These are phyloP conservation scores for Zaprionus bogoriensis DNA, from an alignment of 2,888 invertebrate species.

Conservation along the genomic window DNA sequence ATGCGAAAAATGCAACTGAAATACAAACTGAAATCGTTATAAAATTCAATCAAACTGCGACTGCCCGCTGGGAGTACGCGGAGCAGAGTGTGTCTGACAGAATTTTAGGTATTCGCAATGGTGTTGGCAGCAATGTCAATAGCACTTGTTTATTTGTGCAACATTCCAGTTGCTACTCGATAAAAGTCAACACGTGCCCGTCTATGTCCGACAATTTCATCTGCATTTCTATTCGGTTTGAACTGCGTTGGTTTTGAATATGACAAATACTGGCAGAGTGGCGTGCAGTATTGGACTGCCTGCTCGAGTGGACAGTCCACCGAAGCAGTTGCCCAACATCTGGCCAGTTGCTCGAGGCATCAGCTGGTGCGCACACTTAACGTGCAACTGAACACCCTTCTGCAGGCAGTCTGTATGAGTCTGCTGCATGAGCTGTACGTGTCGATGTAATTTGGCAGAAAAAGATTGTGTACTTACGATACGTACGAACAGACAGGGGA, in stretches of 20 bases:
- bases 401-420: too few relatives aligned
- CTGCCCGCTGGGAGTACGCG: neutral
- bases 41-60: conserved; percentile 1
- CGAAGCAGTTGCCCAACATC: neutral
- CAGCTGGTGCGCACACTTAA: conserved; percentile 1
- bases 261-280: conserved; percentile 7
- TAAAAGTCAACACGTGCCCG: conserved; percentile 53
- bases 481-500: conserved; percentile 6
- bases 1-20: neutral
- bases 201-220: conserved; percentile 13
- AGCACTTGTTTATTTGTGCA: conserved; percentile 24
- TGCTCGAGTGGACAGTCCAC: neutral
- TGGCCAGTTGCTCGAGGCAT: too few relatives aligned
- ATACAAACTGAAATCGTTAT: neutral
- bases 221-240: neutral
- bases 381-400: conserved; percentile 9
- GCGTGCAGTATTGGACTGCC: too few relatives aligned
- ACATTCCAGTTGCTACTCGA: conserved; percentile 29
- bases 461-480: conserved; percentile 3
- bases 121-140: conserved; percentile 30
- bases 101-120: conserved; percentile 17
- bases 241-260: conserved; percentile 11
- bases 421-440: conserved; percentile 24
- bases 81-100: neutral
- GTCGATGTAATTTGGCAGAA: conserved; percentile 22